phyloP scores from a whole-genome alignment of 92 coral and sea anemone species.

The Scolanthus callimorphus region DNA sequence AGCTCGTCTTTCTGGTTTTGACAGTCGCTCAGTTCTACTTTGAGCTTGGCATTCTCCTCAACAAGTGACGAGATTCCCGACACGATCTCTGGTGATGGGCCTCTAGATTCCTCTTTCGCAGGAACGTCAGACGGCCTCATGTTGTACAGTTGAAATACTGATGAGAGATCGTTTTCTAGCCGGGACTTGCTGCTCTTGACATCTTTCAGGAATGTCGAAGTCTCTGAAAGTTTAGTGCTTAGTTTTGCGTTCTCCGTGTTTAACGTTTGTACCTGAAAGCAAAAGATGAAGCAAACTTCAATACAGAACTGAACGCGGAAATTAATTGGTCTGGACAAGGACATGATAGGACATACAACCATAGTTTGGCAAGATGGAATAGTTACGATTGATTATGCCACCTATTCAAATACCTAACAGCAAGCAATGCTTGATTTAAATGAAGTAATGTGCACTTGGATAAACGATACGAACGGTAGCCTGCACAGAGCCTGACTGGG shows the following conservation, averaged over 20 bases:
- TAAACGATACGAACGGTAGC: no score
- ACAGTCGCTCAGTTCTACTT: constrained; percentile 35
- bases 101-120: background rate
- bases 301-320: no score
- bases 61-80: constrained; percentile 51
- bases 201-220: constrained; percentile 50
- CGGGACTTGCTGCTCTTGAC: constrained; percentile 57
- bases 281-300: no score
- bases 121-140: constrained; percentile 27
- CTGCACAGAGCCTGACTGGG: no score
- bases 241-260: constrained; percentile 47
- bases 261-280: constrained; percentile 40
- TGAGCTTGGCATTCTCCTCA: constrained; percentile 62
- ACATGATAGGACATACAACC: no score
- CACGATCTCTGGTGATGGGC: constrained; percentile 18
- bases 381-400: no score
- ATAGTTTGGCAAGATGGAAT: no score
- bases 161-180: constrained; percentile 70
- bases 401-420: no score
- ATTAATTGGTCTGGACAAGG: no score
- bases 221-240: constrained; percentile 54
- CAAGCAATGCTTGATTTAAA: no score
- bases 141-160: constrained; percentile 75
- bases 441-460: no score
- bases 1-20: constrained; percentile 47